These are phyloP conservation scores for Petrosia ficiformis DNA, from an alignment of 37 sponge, comb jelly and placozoan species.

Conservation along the genomic window DNA sequence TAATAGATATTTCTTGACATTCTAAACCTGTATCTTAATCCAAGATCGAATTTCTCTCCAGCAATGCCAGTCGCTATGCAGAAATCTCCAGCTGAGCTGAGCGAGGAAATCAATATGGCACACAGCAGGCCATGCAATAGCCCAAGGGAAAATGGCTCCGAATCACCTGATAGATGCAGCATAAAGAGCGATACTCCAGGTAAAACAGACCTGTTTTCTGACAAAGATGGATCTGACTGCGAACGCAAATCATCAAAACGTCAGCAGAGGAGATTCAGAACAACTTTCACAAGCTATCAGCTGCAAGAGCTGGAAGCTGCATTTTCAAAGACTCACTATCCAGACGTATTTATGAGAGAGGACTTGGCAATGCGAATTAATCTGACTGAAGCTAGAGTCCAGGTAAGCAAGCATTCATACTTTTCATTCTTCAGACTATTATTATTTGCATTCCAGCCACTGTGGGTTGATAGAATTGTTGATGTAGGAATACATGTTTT, in stretches of 20 bases:
- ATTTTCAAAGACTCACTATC: conserved; percentile 90
- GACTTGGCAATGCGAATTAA: conserved; percentile 83
- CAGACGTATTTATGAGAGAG: conserved; percentile 94
- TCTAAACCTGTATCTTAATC: not conserved
- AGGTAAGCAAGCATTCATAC: conserved; percentile 49
- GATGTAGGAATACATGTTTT: not conserved
- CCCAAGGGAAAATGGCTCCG: conserved; percentile 42
- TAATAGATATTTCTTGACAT: too few relatives aligned
- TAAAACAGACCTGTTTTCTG: conserved; percentile 51
- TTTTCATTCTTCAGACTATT: not conserved
- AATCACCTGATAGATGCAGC: conserved; percentile 13
- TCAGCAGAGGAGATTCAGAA: conserved; percentile 88
- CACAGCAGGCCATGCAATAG: conserved; percentile 14
- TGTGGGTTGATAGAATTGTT: not conserved
- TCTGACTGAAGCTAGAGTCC: conserved; percentile 91
- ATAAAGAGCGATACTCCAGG: conserved; percentile 46
- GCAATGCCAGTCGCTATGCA: conserved; percentile 2
- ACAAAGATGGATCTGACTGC: conserved; percentile 17
- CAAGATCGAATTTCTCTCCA: not conserved
- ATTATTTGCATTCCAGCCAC: not conserved
- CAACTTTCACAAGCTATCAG: conserved; percentile 92
- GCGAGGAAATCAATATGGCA: conserved; percentile 19
- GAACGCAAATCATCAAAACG: conserved; percentile 35
- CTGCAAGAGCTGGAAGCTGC: conserved; percentile 87
- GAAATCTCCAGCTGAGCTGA: conserved; percentile 44